phyloP scores from a whole-genome alignment of 2,113 vertebrate species.

The Clarias macrocephalus region DNA sequence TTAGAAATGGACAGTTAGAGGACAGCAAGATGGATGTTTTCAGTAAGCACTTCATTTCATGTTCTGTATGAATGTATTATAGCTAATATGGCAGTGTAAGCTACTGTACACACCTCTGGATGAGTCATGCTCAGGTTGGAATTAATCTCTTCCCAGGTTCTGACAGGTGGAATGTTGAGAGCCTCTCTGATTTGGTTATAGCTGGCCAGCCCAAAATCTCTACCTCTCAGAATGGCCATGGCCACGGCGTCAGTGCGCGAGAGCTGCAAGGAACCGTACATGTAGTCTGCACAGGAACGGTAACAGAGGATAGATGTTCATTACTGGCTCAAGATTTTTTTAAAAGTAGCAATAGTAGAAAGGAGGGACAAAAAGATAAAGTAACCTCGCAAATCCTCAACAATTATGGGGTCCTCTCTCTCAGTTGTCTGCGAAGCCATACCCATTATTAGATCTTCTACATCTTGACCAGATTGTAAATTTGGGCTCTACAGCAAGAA shows the following conservation, averaged over 20 bases:
- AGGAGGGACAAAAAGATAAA: neutral
- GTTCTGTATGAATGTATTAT: neutral
- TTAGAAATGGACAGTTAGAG: constrained; percentile 46
- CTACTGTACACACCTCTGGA: constrained; percentile 62
- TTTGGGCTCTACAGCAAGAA: constrained; percentile 67
- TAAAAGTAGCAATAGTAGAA: neutral
- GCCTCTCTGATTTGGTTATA: constrained; percentile 76
- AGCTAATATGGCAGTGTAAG: neutral
- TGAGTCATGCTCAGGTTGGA: constrained; percentile 60
- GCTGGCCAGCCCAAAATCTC: constrained; percentile 87
- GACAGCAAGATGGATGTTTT: constrained; percentile 2
- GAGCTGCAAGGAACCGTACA: constrained; percentile 86
- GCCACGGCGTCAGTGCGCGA: constrained; percentile 85
- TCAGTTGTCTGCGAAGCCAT: constrained; percentile 95
- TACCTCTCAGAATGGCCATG: constrained; percentile 81
- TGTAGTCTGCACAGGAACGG: constrained; percentile 78
- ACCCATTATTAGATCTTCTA: constrained; percentile 84
- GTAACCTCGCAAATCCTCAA: constrained; percentile 90
- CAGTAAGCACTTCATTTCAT: neutral
- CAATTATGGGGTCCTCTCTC: constrained; percentile 82
- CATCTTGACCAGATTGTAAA: constrained; percentile 66
- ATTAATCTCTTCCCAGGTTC: constrained; percentile 76
- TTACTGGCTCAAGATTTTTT: neutral
- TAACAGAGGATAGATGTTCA: neutral
- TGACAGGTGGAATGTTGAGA: constrained; percentile 69